Conservation (phyloP, 1,140 invertebrate genomes). For the Bilobella aurantiaca region DNA sequence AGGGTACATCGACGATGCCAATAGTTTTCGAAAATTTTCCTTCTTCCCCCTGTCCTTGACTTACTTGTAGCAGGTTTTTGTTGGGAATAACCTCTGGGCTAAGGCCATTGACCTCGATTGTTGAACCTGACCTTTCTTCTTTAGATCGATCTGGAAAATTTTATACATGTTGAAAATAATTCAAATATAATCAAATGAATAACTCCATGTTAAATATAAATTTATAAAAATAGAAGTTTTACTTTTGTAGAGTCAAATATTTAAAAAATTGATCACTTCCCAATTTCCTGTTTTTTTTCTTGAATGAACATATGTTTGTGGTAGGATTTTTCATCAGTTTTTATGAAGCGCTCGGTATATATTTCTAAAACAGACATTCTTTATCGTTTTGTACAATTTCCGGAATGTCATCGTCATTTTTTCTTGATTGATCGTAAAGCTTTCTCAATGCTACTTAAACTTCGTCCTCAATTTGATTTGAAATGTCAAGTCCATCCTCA, state of each 20-base stretch:
- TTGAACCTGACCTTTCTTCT: neutral
- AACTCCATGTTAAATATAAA: too few species aligned
- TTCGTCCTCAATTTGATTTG: conserved; percentile 48
- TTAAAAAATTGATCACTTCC: too few species aligned
- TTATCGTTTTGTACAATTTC: conserved; percentile 43
- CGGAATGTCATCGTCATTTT: conserved; percentile 50
- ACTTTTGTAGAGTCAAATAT: too few species aligned
- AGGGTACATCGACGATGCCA: conserved; percentile 39
- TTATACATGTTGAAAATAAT: too few species aligned
- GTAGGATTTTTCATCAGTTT: too few species aligned
- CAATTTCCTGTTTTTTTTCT: too few species aligned
- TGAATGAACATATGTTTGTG: neutral
- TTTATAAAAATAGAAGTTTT: too few species aligned
- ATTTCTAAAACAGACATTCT: neutral
- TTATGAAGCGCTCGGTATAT: too few species aligned
- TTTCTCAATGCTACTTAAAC: conserved; percentile 32
- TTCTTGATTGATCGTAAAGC: conserved; percentile 22
- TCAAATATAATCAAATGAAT: too few species aligned
- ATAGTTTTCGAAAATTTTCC: neutral
- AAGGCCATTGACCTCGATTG: too few species aligned
- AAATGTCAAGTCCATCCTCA: conserved; percentile 45
- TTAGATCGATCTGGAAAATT: too few species aligned
- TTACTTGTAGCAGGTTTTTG: neutral
- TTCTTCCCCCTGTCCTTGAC: neutral
- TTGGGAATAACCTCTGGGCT: too few species aligned